A percentile compares a stretch with the other conserved stretches of the same genome.
phyloP scores from a whole-genome alignment of 2,113 vertebrate genomes.

The Salminus brasiliensis region DNA sequence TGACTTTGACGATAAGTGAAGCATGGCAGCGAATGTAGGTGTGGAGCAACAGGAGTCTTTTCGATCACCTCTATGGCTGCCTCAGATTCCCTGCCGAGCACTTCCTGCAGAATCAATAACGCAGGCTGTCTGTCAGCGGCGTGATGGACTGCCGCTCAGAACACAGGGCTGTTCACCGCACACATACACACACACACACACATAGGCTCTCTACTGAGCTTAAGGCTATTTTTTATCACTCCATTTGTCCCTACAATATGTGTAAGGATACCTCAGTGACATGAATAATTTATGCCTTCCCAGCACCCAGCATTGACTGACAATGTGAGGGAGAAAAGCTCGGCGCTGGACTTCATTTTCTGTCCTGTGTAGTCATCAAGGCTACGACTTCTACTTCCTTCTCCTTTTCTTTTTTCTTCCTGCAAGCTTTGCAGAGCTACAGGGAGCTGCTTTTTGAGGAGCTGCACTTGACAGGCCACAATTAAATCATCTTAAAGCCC shows the following conservation, averaged over 20 bases:
- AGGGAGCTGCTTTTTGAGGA: not conserved
- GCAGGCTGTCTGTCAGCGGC: constrained; percentile 36
- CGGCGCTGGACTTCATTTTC: constrained; percentile 36
- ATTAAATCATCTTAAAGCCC: constrained; percentile 30
- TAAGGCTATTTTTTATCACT: constrained; percentile 49
- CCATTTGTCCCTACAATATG: constrained; percentile 48
- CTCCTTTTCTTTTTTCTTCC: not conserved
- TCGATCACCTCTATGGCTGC: constrained; percentile 43
- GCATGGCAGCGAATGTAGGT: constrained; percentile 34
- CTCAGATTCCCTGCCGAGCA: constrained; percentile 38
- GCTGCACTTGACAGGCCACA: constrained; percentile 6
- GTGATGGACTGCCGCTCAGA: constrained; percentile 49
- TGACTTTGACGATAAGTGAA: constrained; percentile 37
- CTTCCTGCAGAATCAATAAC: constrained; percentile 54
- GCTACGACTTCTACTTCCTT: not conserved
- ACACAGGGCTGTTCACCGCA: constrained; percentile 9
- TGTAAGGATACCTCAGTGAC: constrained; percentile 43
- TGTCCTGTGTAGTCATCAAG: constrained; percentile 27
- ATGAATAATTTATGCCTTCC: constrained; percentile 53
- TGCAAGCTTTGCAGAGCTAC: not conserved
- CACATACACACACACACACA: not conserved
- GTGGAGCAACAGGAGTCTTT: constrained; percentile 43
- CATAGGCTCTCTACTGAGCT: constrained; percentile 38
- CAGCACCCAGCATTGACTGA: constrained; percentile 22
- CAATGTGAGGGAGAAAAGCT: constrained; percentile 20